Evolutionary conservation across 2,888 invertebrate species (phyloP), one percentile per base, ranked within the genome.

Genomic region (Zhengitettix transpicula): DNA sequence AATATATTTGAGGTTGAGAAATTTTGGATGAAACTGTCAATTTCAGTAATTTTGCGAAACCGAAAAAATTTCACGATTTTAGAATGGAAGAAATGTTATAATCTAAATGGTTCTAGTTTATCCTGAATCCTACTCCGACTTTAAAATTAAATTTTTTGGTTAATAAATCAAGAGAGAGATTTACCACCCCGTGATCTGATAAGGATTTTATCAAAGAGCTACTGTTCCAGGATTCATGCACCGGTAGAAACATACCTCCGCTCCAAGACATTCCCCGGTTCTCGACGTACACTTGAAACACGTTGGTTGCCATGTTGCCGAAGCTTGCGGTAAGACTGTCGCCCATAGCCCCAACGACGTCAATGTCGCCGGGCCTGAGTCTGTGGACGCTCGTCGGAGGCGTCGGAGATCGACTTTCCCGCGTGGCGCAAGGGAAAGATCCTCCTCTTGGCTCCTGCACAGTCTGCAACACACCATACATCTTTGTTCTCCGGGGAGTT

Each of bases 321-420:
- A 74, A 74, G 15, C 79, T 82, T 0, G 80, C 81, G 0, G 80
- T 79, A 54, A 83, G 65, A 0, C 81, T 81, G 68, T 83, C 83
- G 0, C 83, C 83, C 68, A 83, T 71, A 0, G 78, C 78, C 0
- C 71, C 82, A 14, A 83, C 72, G 1, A 82, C 71, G 64, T 81
- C 80, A 42, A 83, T 78, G 67, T 83, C 83, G 9, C 82, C 82
- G 0, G 82, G 82, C 55, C 78, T 72, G 58, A 83, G 65, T 52
- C 72, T 69, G 70, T 83, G 78, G 9, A 82, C 80, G n/a, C 75
- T 77, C 1, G 65, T 71, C 0, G 83, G 82, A 8, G 73, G 67
- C 15, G 61, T 61, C 9, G 61, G 9, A 9, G 66, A 66, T 47
- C 80, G 70, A 0, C 42, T n/a, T 47, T 5, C 14, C 14, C 2